Percentiles rank a stretch among this genome's conserved stretches.
These are phyloP conservation scores for Oncopodura yosiiana DNA, from an alignment of 1,140 invertebrate genomes.

Conservation along the genomic window DNA sequence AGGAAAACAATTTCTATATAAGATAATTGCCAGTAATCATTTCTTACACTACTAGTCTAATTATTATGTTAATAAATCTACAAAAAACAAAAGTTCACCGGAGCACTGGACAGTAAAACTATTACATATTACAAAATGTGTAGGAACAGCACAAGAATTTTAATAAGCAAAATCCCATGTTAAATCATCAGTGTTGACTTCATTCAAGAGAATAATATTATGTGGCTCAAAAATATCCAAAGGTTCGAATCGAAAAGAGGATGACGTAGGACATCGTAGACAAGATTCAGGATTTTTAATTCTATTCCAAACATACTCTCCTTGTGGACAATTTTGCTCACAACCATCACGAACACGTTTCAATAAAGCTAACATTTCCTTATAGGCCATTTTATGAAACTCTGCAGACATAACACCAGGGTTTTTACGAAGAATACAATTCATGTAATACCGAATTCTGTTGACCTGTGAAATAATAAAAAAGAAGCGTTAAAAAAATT, in stretches of 20 bases:
- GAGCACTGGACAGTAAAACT: no score
- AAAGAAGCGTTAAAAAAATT: slow-evolving; percentile 6
- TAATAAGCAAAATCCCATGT: not conserved
- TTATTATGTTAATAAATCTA: no score
- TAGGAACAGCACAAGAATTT: no score
- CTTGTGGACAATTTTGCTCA: slow-evolving; percentile 29
- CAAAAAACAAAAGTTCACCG: no score
- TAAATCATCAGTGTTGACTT: not conserved
- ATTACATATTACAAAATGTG: no score
- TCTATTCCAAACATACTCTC: slow-evolving; percentile 24
- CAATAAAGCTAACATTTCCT: slow-evolving; percentile 19
- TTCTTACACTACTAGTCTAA: no score
- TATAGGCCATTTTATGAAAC: slow-evolving; percentile 8
- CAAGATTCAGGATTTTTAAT: not conserved
- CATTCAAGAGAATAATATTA: not conserved
- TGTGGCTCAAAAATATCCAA: slow-evolving; percentile 21
- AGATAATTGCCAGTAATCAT: no score
- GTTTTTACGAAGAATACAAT: slow-evolving; percentile 40
- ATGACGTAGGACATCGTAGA: not conserved
- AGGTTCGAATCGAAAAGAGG: slow-evolving; percentile 4
- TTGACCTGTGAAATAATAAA: slow-evolving; percentile 47
- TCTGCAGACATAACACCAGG: slow-evolving; percentile 4
- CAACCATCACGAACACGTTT: not conserved
- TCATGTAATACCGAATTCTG: slow-evolving; percentile 51
- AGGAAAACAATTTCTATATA: no score